Percentiles rank a stretch among this genome's conserved stretches.
These are phyloP conservation scores for Leptopterna dolabrata DNA, from an alignment of 2,888 invertebrate genomes.

Conservation along the genomic window DNA sequence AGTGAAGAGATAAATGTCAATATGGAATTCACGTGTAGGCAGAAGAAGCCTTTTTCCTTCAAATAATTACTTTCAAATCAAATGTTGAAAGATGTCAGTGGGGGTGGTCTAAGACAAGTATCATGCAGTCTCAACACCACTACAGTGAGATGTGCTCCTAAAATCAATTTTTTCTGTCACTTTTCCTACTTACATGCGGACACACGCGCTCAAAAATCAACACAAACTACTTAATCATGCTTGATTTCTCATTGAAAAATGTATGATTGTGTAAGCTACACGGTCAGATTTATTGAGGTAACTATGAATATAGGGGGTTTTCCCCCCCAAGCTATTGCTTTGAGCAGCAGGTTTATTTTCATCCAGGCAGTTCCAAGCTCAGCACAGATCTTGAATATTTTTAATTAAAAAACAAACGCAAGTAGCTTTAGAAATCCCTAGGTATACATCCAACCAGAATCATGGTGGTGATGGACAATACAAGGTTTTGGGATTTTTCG, in stretches of 20 bases:
- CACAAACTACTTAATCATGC: slow-evolving; percentile 32
- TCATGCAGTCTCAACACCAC: slow-evolving; percentile 37
- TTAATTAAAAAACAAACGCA: too few species aligned
- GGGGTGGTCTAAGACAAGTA: slow-evolving; percentile 28
- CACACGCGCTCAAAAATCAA: slow-evolving; percentile 36
- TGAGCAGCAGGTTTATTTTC: not conserved
- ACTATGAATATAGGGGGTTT: too few species aligned
- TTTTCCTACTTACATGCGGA: slow-evolving; percentile 28
- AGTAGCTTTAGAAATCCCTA: too few species aligned
- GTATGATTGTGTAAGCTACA: not conserved
- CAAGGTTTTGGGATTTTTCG: too few species aligned
- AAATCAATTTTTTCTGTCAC: not conserved
- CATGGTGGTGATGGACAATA: too few species aligned
- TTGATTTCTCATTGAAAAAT: not conserved
- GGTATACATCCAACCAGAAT: too few species aligned
- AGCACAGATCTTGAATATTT: not conserved
- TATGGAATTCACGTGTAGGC: not conserved
- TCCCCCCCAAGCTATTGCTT: not conserved
- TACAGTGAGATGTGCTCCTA: slow-evolving; percentile 40
- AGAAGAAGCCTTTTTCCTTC: not conserved
- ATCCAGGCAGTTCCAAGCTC: not conserved
- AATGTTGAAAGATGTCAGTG: slow-evolving; percentile 12
- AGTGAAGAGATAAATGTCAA: not conserved
- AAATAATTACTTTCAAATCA: not conserved
- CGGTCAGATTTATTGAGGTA: not conserved